Conservation (phyloP, 2,888 invertebrate genomes). For the Pyrrhosoma nymphula region DNA sequence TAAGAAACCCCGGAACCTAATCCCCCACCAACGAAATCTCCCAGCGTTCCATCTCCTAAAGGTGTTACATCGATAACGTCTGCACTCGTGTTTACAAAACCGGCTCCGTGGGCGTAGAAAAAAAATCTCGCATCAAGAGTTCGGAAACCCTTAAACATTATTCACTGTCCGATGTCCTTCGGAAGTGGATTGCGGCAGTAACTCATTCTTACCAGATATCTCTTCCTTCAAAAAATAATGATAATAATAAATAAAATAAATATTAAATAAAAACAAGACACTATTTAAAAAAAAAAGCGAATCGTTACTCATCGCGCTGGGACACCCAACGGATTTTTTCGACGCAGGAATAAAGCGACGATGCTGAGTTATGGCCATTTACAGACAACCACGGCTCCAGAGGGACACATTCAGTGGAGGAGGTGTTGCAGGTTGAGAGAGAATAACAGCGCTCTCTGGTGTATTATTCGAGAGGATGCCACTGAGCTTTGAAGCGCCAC, state of each 20-base stretch:
- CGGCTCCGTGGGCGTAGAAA: neutral
- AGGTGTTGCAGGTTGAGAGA: neutral
- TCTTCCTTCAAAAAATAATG: neutral
- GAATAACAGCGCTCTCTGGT: neutral
- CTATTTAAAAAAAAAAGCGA: neutral
- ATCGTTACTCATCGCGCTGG: neutral
- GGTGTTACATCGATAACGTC: neutral
- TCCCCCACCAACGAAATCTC: neutral
- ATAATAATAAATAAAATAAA: neutral
- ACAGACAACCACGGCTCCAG: neutral
- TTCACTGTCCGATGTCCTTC: neutral
- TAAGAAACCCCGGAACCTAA: no score
- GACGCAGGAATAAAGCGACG: neutral
- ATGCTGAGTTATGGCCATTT: neutral
- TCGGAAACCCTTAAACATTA: neutral
- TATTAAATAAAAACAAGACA: neutral
- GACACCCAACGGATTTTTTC: neutral
- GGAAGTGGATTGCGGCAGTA: neutral
- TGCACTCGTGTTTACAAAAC: neutral
- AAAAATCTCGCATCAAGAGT: slow-evolving; percentile 4
- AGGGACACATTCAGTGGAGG: no score
- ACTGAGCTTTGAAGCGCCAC: neutral
- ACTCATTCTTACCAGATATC: neutral
- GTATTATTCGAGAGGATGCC: neutral
- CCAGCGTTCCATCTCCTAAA: neutral